phyloP scores from a whole-genome alignment of 2,888 invertebrate genomes.

The Lomographa bimaculata region DNA sequence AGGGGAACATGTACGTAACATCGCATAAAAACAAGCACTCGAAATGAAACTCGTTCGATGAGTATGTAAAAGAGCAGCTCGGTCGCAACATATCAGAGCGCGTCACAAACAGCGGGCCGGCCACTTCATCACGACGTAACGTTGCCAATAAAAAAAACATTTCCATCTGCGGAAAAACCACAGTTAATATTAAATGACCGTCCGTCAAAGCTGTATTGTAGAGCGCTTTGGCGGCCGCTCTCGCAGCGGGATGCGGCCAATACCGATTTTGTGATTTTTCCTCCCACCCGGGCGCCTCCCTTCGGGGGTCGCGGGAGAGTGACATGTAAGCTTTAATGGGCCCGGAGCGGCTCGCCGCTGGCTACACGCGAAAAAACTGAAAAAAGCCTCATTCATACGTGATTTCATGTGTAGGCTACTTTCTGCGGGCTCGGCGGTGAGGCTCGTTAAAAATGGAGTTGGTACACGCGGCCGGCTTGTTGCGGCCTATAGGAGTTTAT shows the following conservation, averaged over 20 bases:
- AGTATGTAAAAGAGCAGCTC: conserved; percentile 72
- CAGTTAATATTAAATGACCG: conserved; percentile 84
- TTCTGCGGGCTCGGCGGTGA: conserved; percentile 76
- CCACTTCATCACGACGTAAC: conserved; percentile 81
- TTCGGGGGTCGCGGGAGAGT: conserved; percentile 58
- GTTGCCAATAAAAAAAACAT: conserved; percentile 77
- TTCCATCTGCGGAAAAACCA: conserved; percentile 81
- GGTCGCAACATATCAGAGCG: conserved; percentile 68
- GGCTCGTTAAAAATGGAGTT: conserved; percentile 81
- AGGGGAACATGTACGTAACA: conserved; percentile 29
- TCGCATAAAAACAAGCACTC: conserved; percentile 50
- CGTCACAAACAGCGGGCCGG: conserved; percentile 76
- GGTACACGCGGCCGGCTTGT: conserved; percentile 72
- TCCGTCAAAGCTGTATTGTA: conserved; percentile 81
- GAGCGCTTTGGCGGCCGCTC: conserved; percentile 61
- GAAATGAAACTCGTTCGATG: conserved; percentile 59
- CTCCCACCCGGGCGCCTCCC: conserved; percentile 41
- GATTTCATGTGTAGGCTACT: conserved; percentile 83
- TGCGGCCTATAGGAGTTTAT: conserved; percentile 78
- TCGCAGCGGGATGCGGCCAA: conserved; percentile 73
- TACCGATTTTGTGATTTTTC: conserved; percentile 81
- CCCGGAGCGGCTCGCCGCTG: conserved; percentile 70
- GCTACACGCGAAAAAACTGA: conserved; percentile 79
- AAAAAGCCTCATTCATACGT: conserved; percentile 82
- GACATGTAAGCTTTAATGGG: conserved; percentile 83